Percentiles rank a stretch among this genome's conserved stretches.
Conservation (phyloP, 2,797 vertebrate species). For the Pangasius larnaudii region DNA sequence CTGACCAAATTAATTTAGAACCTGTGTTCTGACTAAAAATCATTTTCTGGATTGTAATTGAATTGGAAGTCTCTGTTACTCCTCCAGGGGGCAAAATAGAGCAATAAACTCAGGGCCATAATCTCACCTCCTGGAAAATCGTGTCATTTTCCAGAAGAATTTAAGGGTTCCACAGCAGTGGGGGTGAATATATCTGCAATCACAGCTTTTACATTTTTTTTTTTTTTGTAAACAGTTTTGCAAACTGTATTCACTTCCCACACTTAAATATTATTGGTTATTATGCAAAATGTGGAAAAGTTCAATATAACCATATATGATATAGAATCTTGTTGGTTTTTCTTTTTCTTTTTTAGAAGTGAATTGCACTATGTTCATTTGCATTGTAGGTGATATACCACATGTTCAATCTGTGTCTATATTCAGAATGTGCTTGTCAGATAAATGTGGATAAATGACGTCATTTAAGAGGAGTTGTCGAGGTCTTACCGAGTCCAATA, state of each 20-base stretch:
- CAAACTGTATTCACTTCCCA: too few relatives aligned
- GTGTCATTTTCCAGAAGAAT: background rate
- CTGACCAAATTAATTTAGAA: background rate
- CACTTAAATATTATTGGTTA: too few relatives aligned
- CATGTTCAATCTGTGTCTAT: background rate
- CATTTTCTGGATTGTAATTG: slow-evolving; percentile 3
- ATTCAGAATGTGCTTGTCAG: background rate
- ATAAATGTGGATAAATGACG: background rate
- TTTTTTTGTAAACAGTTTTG: too few relatives aligned
- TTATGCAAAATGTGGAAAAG: background rate
- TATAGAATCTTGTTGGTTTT: too few relatives aligned
- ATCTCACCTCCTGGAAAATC: background rate
- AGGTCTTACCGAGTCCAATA: background rate
- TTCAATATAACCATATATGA: too few relatives aligned
- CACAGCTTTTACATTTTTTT: too few relatives aligned
- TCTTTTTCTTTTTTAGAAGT: too few relatives aligned
- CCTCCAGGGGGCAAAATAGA: background rate
- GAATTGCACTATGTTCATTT: too few relatives aligned
- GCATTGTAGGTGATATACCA: background rate
- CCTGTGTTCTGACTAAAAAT: background rate
- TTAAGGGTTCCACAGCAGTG: background rate
- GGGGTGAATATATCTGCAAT: too few relatives aligned
- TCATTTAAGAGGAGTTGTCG: background rate
- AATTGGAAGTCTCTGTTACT: background rate
- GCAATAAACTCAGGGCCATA: background rate